Evolutionary conservation across 2,113 vertebrate species (phyloP), one percentile per base, ranked within the genome.

Genomic region (Danionella cerebrum): DNA sequence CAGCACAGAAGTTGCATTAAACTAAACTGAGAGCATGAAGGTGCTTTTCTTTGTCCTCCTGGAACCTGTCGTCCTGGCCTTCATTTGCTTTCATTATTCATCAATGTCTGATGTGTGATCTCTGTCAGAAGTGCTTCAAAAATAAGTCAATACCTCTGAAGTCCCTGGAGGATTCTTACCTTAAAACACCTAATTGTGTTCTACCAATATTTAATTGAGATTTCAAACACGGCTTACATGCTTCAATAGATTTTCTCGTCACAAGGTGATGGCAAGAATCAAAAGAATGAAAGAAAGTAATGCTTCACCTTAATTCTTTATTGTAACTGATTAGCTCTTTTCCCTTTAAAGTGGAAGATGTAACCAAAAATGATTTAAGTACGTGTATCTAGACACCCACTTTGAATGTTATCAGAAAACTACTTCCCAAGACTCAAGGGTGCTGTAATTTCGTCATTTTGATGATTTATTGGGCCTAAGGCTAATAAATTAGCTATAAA

Each of bases 401-500:
- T 36, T 35, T 64, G 7, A 48, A 35, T 36, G 19, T 70, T 51
- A 48, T 52, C 45, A 72, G 42, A 66, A 59, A 31, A 29, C 60
- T 67, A 74, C 73, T 76, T 73, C 67, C 50, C 50, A 41, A 45
- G 63, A 69, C 55, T 59, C 68, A 39, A 70, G 48, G 27, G 72
- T 73, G 67, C 66, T 65, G 22, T 63, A 39, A 13, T 67, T 36
- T 50, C 54, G 35, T 58, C 52, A 47, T 66, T 73, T 71, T 64
- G 41, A 75, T 71, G 73, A 75, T 75, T 45, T 65, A 65, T 16
- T 68, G 67, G 60, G 47, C 59, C 71, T 55, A 72, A 65, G 35
- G 57, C 47, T 67, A 55, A 78, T 78, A 76, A 65, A 78, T 80
- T 60, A 59, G 18, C 31, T 62, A 68, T 68, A 80, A 80, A 75